Conservation (phyloP, 2,797 vertebrate species). For the Poeciliopsis paucimaculata region DNA sequence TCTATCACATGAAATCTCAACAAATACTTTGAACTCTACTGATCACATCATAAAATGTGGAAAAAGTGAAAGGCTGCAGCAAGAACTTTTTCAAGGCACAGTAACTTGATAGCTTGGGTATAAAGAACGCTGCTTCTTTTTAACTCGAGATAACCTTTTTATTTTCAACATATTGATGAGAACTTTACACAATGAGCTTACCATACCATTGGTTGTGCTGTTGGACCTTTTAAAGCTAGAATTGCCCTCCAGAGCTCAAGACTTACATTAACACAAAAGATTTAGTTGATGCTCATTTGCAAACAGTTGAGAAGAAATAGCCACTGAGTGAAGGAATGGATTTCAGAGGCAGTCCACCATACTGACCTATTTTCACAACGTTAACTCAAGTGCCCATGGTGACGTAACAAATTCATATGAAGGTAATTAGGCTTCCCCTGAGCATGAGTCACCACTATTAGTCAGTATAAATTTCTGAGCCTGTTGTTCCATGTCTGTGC, state of each 20-base stretch:
- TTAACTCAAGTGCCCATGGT: slow-evolving; percentile 40
- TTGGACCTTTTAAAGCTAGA: slow-evolving; percentile 37
- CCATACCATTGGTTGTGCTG: slow-evolving; percentile 57
- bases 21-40: neutral
- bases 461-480: slow-evolving; percentile 51
- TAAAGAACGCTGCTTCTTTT: slow-evolving; percentile 35
- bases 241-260: slow-evolving; percentile 10
- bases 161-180: slow-evolving; percentile 40
- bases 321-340: slow-evolving; percentile 17
- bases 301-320: slow-evolving; percentile 2
- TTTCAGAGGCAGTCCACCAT: slow-evolving; percentile 31
- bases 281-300: slow-evolving; percentile 12
- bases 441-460: slow-evolving; percentile 69
- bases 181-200: slow-evolving; percentile 60
- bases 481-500: slow-evolving; percentile 56
- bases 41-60: neutral
- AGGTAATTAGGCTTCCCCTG: slow-evolving; percentile 58
- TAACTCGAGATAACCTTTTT: slow-evolving; percentile 55
- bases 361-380: slow-evolving; percentile 61
- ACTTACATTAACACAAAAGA: slow-evolving; percentile 35
- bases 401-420: slow-evolving; percentile 66
- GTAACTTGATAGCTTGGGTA: neutral
- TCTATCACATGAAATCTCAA: neutral
- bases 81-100: neutral
- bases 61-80: neutral